Evolutionary conservation across 2,797 vertebrate genomes (phyloP).

Genomic region (Paedocypris micromegethes): DNA sequence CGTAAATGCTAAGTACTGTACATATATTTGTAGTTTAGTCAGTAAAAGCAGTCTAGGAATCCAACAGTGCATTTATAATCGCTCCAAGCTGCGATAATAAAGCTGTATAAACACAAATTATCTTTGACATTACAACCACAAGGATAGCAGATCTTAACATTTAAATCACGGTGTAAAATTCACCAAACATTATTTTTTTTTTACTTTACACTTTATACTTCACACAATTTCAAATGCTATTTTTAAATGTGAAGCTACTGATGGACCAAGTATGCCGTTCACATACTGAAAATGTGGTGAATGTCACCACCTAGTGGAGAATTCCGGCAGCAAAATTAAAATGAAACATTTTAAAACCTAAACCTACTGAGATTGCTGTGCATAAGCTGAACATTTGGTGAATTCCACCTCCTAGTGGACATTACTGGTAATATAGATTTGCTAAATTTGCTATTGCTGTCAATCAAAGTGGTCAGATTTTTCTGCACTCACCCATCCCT

Average conservation of each 20-base stretch:
- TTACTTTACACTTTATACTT: no score
- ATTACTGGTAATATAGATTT: no score
- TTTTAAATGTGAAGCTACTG: background rate
- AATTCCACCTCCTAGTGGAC: no score
- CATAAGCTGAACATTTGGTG: no score
- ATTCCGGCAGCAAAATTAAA: no score
- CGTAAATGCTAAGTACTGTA: no score
- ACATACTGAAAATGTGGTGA: background rate
- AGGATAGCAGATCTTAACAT: background rate
- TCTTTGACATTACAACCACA: conserved; percentile 2
- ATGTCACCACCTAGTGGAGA: conserved; percentile 42
- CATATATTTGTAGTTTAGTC: no score
- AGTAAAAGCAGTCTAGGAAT: background rate
- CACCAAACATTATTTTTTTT: no score
- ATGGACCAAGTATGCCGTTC: background rate
- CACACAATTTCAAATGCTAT: background rate
- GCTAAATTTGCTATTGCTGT: no score
- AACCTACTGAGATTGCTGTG: no score
- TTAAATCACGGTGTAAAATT: no score
- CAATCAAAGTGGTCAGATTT: background rate
- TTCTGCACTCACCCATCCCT: conserved; percentile 80
- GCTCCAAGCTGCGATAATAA: conserved; percentile 18
- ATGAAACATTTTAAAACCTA: no score
- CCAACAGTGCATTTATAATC: background rate
- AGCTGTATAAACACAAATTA: conserved; percentile 39